phyloP scores from a whole-genome alignment of 2,888 invertebrate species.

The Euspilapteryx auroguttella region DNA sequence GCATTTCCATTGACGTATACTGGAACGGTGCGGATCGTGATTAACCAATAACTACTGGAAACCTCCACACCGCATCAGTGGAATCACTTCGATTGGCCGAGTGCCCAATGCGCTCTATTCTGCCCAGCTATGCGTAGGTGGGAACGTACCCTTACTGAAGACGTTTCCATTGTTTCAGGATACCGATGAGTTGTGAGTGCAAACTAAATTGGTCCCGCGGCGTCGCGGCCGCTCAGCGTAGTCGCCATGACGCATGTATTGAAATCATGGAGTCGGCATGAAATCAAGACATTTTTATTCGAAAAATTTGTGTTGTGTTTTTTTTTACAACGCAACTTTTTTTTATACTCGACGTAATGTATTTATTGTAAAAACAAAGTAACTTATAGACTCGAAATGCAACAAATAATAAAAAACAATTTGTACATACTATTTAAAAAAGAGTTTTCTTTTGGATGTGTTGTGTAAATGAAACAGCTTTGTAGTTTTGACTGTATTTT shows the following conservation, averaged over 20 bases:
- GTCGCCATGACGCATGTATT: too few species aligned
- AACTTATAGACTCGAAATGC: slow-evolving; percentile 50
- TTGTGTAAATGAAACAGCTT: too few species aligned
- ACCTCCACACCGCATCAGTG: too few species aligned
- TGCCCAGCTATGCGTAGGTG: too few species aligned
- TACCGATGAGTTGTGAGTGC: slow-evolving; percentile 28
- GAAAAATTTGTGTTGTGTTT: slow-evolving; percentile 40
- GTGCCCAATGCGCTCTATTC: too few species aligned
- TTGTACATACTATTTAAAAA: slow-evolving; percentile 56
- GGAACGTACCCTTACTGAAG: too few species aligned
- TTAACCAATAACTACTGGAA: too few species aligned
- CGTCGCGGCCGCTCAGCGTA: slow-evolving; percentile 22
- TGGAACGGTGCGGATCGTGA: too few species aligned
- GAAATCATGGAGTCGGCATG: slow-evolving; percentile 25
- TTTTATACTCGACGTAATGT: slow-evolving; percentile 54
- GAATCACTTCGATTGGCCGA: too few species aligned
- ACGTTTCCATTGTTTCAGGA: slow-evolving; percentile 21
- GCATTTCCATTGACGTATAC: too few species aligned
- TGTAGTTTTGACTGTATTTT: slow-evolving; percentile 8
- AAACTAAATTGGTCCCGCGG: slow-evolving; percentile 34
- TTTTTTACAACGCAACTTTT: slow-evolving; percentile 35
- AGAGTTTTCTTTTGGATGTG: too few species aligned
- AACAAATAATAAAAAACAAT: slow-evolving; percentile 30
- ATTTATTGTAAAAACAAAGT: slow-evolving; percentile 54
- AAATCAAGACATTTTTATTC: slow-evolving; percentile 35